A percentile compares a stretch with the other conserved stretches of the same genome.
These are phyloP conservation scores for Melanotaenia duboulayi DNA, from an alignment of 2,113 vertebrate genomes.

Conservation along the genomic window DNA sequence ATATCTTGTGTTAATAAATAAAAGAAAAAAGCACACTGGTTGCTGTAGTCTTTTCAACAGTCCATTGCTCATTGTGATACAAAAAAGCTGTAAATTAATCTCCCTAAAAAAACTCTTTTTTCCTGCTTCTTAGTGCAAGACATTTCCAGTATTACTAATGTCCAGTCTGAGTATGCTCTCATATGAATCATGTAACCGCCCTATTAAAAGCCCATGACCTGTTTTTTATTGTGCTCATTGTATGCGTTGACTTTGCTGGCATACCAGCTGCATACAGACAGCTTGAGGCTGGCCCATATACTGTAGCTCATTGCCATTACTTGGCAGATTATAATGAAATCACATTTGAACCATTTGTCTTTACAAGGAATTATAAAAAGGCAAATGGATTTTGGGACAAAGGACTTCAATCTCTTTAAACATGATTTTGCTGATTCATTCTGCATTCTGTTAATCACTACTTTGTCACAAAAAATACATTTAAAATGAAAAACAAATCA, in stretches of 20 bases:
- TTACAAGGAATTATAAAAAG: constrained; percentile 33
- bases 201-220: constrained; percentile 45
- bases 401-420: constrained; percentile 40
- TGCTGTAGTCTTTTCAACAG: constrained; percentile 25
- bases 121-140: constrained; percentile 1
- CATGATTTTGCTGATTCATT: constrained; percentile 33
- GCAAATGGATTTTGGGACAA: constrained; percentile 34
- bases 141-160: constrained; percentile 26
- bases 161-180: constrained; percentile 18
- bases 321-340: constrained; percentile 54
- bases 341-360: constrained; percentile 35
- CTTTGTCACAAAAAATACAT: constrained; percentile 1
- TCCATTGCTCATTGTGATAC: constrained; percentile 7
- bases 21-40: constrained; percentile 20
- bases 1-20: constrained; percentile 27
- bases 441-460: constrained; percentile 18
- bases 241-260: constrained; percentile 28
- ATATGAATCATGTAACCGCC: constrained; percentile 26
- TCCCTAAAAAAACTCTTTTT: constrained; percentile 2
- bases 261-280: constrained; percentile 27
- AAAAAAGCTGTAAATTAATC: constrained; percentile 15
- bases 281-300: constrained; percentile 36
- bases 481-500: not conserved
- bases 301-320: constrained; percentile 48
- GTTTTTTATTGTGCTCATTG: constrained; percentile 19